Percentiles rank a stretch among this genome's conserved stretches.
These are phyloP conservation scores for Rousettus madagascariensis DNA, from an alignment of 2,797 vertebrate genomes.

Conservation along the genomic window DNA sequence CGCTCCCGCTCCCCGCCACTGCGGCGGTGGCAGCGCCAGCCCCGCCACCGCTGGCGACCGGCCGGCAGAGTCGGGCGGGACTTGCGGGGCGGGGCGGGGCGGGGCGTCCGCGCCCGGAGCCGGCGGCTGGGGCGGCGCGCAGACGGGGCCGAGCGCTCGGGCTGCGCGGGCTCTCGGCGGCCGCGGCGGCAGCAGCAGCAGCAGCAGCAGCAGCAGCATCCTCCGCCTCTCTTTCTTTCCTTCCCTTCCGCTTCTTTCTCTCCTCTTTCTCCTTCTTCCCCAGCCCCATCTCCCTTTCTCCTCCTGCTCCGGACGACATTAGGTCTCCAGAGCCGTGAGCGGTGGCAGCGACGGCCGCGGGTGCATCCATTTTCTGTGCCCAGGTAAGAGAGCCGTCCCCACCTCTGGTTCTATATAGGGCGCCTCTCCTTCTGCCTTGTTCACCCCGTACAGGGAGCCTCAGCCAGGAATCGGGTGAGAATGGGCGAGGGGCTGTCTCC, in stretches of 20 bases:
- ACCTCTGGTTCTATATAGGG: not conserved
- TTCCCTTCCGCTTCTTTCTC: not conserved
- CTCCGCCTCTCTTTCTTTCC: not conserved
- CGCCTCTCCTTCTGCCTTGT: not conserved
- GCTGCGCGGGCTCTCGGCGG: conserved; percentile 69
- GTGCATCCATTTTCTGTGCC: conserved; percentile 39
- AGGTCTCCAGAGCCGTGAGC: not conserved
- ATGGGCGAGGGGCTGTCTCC: not conserved
- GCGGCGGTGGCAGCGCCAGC: not conserved
- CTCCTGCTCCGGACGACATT: not conserved
- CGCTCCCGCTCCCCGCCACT: not conserved
- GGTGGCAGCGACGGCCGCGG: not conserved
- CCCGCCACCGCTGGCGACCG: not conserved
- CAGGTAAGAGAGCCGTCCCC: conserved; percentile 76
- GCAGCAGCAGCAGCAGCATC: not conserved
- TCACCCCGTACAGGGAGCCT: not conserved
- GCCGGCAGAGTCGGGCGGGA: not conserved
- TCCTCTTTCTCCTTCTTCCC: not conserved
- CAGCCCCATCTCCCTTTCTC: not conserved
- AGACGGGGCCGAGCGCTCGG: conserved; percentile 48
- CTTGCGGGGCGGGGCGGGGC: not conserved
- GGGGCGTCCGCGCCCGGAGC: not conserved
- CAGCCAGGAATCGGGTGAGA: not conserved
- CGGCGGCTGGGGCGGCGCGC: conserved; percentile 39
- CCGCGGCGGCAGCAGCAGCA: not conserved